These are phyloP conservation scores for Manis javanica DNA, from an alignment of 2,797 vertebrate species.

Conservation along the genomic window DNA sequence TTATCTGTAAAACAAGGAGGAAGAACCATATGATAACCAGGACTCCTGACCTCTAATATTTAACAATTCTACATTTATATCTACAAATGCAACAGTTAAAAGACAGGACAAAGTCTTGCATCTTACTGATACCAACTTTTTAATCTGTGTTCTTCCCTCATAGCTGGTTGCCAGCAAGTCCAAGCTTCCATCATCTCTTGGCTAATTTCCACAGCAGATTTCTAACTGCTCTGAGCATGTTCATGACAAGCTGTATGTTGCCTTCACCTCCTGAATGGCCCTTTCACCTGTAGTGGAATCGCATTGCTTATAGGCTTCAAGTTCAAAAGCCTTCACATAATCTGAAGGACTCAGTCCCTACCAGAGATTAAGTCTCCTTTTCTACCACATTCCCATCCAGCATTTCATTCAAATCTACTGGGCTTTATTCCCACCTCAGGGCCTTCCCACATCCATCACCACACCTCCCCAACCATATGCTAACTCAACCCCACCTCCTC, in stretches of 20 bases:
- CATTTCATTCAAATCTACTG: neutral
- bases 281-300: neutral
- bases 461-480: neutral
- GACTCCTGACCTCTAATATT: neutral
- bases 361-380: neutral
- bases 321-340: neutral
- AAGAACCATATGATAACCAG: neutral
- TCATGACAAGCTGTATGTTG: neutral
- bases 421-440: neutral
- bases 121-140: conserved; percentile 1
- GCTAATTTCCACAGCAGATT: neutral
- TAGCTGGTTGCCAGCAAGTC: neutral
- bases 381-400: neutral
- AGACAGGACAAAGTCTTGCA: neutral
- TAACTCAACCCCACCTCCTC: neutral
- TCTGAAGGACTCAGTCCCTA: neutral
- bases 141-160: neutral
- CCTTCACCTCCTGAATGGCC: neutral
- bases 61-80: neutral
- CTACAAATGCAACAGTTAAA: neutral
- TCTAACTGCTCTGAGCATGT: neutral
- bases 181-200: neutral
- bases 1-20: neutral
- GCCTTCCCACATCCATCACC: neutral
- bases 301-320: neutral